phyloP scores from a whole-genome alignment of 2,888 invertebrate genomes.

The Pseudococcus viburni region DNA sequence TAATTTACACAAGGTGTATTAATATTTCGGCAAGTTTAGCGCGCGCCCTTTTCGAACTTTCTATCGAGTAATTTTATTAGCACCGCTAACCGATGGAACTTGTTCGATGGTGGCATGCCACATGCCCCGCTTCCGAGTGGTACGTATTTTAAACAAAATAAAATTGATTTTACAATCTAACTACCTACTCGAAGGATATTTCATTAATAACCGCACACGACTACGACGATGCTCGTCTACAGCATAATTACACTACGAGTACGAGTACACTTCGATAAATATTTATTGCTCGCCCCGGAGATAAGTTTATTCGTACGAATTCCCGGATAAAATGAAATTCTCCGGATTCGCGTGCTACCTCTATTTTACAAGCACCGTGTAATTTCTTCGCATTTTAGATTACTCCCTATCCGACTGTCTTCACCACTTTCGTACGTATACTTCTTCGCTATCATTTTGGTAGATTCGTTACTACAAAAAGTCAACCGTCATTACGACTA shows the following conservation, averaged over 20 bases:
- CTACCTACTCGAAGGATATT: neutral
- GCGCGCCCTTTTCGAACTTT: conserved; percentile 32
- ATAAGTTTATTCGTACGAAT: neutral
- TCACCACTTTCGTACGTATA: neutral
- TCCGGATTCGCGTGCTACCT: neutral
- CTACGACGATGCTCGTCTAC: neutral
- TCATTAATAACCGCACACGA: neutral
- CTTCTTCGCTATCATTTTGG: neutral
- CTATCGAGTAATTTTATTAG: conserved; percentile 32
- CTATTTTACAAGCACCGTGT: neutral
- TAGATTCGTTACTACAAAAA: neutral
- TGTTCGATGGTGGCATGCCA: conserved; percentile 7
- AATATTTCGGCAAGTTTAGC: conserved; percentile 32
- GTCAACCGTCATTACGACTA: neutral
- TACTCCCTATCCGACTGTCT: neutral
- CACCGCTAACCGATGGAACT: conserved; percentile 19
- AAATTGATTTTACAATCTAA: conserved; percentile 10
- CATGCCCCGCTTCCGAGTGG: neutral
- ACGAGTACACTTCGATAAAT: neutral
- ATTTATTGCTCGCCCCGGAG: neutral
- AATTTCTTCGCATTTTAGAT: neutral
- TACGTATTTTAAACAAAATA: neutral
- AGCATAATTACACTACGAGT: neutral
- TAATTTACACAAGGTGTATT: conserved; percentile 43
- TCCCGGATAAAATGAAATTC: neutral